Base-by-base conservation (phyloP, 2,888 invertebrate genomes). In the Conistra vaccinii region DNA sequence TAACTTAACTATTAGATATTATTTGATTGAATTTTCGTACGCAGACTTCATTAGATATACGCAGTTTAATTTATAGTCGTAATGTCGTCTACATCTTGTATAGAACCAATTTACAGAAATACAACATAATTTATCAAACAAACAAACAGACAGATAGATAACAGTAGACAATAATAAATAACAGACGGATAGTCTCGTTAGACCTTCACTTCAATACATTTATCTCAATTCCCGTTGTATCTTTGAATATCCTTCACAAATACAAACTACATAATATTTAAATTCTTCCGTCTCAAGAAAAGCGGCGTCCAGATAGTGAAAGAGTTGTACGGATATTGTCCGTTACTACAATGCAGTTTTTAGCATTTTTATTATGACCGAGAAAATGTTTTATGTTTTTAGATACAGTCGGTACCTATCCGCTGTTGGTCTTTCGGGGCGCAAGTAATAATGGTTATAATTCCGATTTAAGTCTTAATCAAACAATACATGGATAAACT, bases 401-500 rank as follows among this genome's bases (percentile, higher is more conserved):
- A 65, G 17, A 53, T 20, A 35, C 45, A 17, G 35, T 69, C 45
- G 14, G 20, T 35, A 26, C 5, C 32, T 26, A 6, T 26, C 26
- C 7, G 51, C 17, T 48, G 9, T 66, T 45, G 5, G 26, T 69
- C 2, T 35, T 69, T 69, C 3, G 6, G 5, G 1, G 17, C 29
- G 10, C 7, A 32, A 32, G 26, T 32, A 67, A 57, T 57, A 57
- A 26, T 26, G 26, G 12, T 6, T 80, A 69, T 72, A 62, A 81
- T 83, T 80, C 29, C 71, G 78, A 81, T 67, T 73, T 83, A 72
- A 29, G 61, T 89, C 91, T 91, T 90, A 89, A 90, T 88, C 39
- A 79, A 89, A 91, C 88, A 87, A 90, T 88, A 86, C 89, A 90
- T 89, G 82, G 90, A 92, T 90, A 86, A 12, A 57, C 29, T 3